Percentiles rank a stretch among this genome's conserved stretches.
Conservation (phyloP, 1,140 invertebrate genomes). For the Drosophila cardini region DNA sequence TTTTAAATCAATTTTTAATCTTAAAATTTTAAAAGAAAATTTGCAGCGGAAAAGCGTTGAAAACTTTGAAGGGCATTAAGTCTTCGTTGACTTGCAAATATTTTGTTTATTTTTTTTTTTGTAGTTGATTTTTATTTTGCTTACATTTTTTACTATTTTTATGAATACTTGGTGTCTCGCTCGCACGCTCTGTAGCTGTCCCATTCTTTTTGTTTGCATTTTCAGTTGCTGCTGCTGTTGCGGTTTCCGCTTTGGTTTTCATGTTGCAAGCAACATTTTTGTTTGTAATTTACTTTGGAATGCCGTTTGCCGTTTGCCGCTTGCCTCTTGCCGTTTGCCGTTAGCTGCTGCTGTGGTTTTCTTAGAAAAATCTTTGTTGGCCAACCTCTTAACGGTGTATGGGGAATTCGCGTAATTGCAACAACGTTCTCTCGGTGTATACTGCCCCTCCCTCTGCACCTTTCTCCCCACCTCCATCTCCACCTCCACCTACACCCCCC, state of each 20-base stretch:
- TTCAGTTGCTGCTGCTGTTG: constrained; percentile 68
- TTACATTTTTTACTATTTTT: not conserved
- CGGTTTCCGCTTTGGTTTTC: constrained; percentile 71
- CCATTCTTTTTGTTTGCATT: constrained; percentile 58
- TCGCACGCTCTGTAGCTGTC: not conserved
- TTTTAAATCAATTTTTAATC: too few species aligned
- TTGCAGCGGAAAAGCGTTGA: too few species aligned
- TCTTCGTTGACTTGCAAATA: not conserved
- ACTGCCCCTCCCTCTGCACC: not conserved
- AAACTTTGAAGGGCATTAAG: not conserved
- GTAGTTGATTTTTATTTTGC: constrained; percentile 12
- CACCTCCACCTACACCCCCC: not conserved
- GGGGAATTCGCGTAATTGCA: constrained; percentile 62
- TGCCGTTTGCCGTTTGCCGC: constrained; percentile 51
- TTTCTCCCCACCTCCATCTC: too few species aligned
- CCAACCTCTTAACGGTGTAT: constrained; percentile 53
- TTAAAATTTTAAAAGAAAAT: too few species aligned
- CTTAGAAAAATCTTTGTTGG: constrained; percentile 75
- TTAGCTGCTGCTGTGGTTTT: constrained; percentile 49
- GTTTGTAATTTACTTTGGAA: constrained; percentile 81
- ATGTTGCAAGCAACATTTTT: constrained; percentile 74
- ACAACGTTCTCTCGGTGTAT: constrained; percentile 14
- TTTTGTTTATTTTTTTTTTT: not conserved
- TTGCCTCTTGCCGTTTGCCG: constrained; percentile 30
- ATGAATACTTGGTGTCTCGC: not conserved